Evolutionary conservation across 1,140 invertebrate genomes (phyloP).

Genomic region (Carposina sasakii): DNA sequence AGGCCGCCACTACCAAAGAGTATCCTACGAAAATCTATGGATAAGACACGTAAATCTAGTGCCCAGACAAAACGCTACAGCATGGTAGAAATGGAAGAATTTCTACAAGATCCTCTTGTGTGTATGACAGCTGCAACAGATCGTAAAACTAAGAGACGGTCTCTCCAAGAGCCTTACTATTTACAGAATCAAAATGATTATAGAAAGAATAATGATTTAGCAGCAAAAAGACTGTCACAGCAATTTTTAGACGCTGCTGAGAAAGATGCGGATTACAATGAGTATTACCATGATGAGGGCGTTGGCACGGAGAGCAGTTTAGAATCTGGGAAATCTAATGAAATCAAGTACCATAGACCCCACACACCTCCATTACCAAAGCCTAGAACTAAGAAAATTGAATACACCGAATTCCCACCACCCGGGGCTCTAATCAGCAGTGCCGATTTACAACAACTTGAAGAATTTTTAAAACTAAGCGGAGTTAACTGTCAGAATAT

Average conservation of each 20-base stretch:
- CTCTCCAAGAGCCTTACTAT: conserved; percentile 81
- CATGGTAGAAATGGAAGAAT: conserved; percentile 84
- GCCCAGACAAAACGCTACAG: conserved; percentile 80
- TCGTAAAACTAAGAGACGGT: conserved; percentile 78
- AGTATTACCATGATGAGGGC: conserved; percentile 68
- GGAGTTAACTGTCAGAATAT: conserved; percentile 79
- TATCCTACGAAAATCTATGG: conserved; percentile 78
- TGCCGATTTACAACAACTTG: conserved; percentile 78
- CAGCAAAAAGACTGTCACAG: conserved; percentile 68
- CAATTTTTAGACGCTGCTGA: conserved; percentile 69
- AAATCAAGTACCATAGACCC: conserved; percentile 67
- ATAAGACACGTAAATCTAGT: conserved; percentile 72
- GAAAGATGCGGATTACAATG: conserved; percentile 69
- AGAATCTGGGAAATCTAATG: conserved; percentile 71
- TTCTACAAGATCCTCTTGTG: conserved; percentile 62
- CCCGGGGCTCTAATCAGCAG: conserved; percentile 73
- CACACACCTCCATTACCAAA: conserved; percentile 70
- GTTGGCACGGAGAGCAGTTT: conserved; percentile 70
- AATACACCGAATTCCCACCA: conserved; percentile 64
- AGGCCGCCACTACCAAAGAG: conserved; percentile 81
- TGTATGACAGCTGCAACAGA: conserved; percentile 66
- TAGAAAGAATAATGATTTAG: conserved; percentile 77
- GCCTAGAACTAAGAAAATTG: conserved; percentile 59
- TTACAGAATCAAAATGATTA: conserved; percentile 76
- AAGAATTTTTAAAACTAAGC: conserved; percentile 82